Conservation (phyloP, 2,888 invertebrate genomes). For the Strigamia maritima region DNA sequence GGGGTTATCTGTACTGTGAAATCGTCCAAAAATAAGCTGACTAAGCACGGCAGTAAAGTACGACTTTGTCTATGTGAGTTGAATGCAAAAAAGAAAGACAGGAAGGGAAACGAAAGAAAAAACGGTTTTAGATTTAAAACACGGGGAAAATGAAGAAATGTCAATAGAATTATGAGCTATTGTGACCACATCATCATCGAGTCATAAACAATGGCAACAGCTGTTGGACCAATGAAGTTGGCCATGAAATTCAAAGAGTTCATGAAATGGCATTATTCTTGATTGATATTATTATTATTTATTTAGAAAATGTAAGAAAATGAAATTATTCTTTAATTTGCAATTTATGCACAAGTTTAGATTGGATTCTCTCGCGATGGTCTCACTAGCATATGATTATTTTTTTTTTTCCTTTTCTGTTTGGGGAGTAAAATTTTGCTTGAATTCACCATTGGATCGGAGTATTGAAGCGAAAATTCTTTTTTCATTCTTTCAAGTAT, state of each 20-base stretch:
- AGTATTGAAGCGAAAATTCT: conserved; percentile 1
- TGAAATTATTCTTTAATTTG: neutral
- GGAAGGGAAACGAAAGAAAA: neutral
- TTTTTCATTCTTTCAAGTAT: conserved; percentile 15
- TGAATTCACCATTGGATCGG: conserved; percentile 4
- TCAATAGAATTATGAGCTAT: neutral
- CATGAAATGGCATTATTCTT: neutral
- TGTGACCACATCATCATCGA: conserved; percentile 15
- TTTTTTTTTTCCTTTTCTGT: neutral
- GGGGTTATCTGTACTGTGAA: conserved; percentile 15
- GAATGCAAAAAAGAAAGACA: neutral
- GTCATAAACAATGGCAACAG: conserved; percentile 15
- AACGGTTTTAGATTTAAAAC: neutral
- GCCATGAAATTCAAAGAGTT: conserved; percentile 15
- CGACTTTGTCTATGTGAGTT: neutral
- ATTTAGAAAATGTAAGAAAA: neutral
- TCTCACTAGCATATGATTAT: neutral
- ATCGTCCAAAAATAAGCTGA: conserved; percentile 15
- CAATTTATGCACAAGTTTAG: neutral
- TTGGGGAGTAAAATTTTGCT: neutral
- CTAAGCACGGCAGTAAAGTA: conserved; percentile 5
- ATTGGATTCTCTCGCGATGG: neutral
- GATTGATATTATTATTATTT: neutral
- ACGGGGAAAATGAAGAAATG: neutral
- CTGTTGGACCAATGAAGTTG: neutral